Evolutionary conservation across 37 sponge, comb jelly and placozoan species (phyloP).

Genomic region (Crambe crambe): DNA sequence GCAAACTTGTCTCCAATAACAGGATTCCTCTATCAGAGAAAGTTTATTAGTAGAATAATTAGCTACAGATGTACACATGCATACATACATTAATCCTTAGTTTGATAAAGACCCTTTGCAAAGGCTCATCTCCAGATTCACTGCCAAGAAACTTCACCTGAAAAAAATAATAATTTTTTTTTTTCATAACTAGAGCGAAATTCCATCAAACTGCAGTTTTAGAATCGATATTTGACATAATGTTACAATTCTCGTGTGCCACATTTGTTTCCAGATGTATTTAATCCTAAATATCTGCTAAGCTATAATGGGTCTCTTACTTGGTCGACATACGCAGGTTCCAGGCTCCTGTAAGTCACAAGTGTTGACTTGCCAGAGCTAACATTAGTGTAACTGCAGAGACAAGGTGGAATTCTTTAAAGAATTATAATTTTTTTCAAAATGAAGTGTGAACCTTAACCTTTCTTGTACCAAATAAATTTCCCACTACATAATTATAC

Average conservation of each 20-base stretch:
- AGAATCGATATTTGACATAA: too few species aligned
- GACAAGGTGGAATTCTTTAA: too few species aligned
- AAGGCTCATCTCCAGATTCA: constrained; percentile 61
- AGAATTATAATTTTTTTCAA: too few species aligned
- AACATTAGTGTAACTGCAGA: constrained; percentile 69
- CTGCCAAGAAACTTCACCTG: constrained; percentile 78
- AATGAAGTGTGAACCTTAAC: too few species aligned
- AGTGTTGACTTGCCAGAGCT: constrained; percentile 49
- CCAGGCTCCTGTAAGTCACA: constrained; percentile 71
- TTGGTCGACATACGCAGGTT: constrained; percentile 86
- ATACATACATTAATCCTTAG: constrained; percentile 27
- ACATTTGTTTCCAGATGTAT: too few species aligned
- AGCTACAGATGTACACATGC: neutral
- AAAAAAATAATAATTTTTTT: neutral
- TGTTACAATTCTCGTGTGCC: too few species aligned
- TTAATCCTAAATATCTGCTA: neutral
- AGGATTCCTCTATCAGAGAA: constrained; percentile 91
- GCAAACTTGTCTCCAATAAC: constrained; percentile 98
- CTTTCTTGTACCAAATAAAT: too few species aligned
- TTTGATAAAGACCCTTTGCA: constrained; percentile 82
- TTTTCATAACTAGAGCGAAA: too few species aligned
- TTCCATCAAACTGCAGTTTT: too few species aligned
- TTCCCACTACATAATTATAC: too few species aligned
- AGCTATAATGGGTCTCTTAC: constrained; percentile 24
- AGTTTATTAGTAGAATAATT: too few species aligned